These are phyloP conservation scores for Colaptes auratus DNA, from an alignment of 2,113 vertebrate genomes.

Conservation along the genomic window DNA sequence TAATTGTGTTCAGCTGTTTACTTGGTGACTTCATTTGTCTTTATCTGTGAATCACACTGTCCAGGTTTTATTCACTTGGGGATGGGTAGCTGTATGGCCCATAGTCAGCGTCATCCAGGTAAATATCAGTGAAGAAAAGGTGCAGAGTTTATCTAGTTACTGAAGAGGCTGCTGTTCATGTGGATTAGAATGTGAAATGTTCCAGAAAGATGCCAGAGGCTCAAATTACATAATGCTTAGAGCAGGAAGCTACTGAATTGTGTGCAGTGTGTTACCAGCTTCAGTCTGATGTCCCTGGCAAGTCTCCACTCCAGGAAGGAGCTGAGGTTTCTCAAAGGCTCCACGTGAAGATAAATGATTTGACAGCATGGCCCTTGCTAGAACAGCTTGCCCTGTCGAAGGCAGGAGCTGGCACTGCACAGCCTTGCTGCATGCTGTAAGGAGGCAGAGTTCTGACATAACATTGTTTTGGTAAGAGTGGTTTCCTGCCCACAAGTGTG, in stretches of 20 bases:
- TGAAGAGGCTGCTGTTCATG: background rate
- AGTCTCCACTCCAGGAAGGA: slow-evolving; percentile 52
- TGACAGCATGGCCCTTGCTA: background rate
- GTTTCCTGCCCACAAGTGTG: background rate
- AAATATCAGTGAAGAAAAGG: background rate
- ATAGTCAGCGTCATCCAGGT: background rate
- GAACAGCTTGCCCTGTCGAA: background rate
- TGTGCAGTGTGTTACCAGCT: slow-evolving; percentile 29
- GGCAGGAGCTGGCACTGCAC: background rate
- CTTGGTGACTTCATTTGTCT: background rate
- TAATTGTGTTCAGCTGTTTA: background rate
- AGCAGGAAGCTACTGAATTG: slow-evolving; percentile 31
- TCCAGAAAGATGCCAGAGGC: slow-evolving; percentile 44
- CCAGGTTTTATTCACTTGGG: background rate
- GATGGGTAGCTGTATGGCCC: background rate
- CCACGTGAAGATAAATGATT: background rate
- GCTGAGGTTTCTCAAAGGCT: slow-evolving; percentile 22
- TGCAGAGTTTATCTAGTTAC: background rate
- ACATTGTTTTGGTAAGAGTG: background rate
- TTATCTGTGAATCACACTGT: background rate
- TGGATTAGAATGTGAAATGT: background rate
- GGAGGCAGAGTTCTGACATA: background rate
- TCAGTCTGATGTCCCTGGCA: slow-evolving; percentile 59
- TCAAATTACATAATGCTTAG: slow-evolving; percentile 40
- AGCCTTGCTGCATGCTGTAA: background rate